These are phyloP conservation scores for Heterochromis multidens DNA, from an alignment of 2,113 vertebrate genomes.

Conservation along the genomic window DNA sequence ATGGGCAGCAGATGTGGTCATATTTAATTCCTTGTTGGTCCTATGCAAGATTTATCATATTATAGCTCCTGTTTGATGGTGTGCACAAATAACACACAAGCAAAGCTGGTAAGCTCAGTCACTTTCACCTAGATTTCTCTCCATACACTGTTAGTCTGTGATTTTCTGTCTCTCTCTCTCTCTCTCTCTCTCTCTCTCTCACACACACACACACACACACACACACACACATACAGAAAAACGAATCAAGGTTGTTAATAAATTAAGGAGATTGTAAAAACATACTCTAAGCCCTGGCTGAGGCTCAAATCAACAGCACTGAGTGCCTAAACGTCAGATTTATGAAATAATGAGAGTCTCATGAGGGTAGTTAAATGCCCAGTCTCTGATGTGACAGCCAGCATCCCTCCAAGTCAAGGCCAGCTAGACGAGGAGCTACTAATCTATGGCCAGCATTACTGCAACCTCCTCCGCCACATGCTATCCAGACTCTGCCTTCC, in stretches of 20 bases:
- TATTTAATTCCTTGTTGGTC: not conserved
- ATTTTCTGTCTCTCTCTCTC: not conserved
- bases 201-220: not conserved
- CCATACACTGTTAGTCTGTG: not conserved
- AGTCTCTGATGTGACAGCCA: conserved; percentile 57
- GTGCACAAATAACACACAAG: not conserved
- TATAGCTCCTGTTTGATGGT: not conserved
- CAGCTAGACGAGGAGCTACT: conserved; percentile 28
- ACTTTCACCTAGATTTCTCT: not conserved
- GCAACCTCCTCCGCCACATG: conserved; percentile 23
- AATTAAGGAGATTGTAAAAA: conserved; percentile 49
- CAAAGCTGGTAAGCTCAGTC: not conserved
- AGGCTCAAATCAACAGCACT: conserved; percentile 52
- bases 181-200: not conserved
- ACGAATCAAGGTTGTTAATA: conserved; percentile 51
- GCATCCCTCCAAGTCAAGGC: conserved; percentile 26
- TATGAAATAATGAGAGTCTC: conserved; percentile 68
- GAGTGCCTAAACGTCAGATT: conserved; percentile 47
- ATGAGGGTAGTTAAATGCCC: conserved; percentile 36
- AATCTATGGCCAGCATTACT: conserved; percentile 27
- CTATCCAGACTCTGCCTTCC: conserved; percentile 13
- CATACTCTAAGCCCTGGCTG: conserved; percentile 26
- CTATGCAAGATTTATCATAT: not conserved
- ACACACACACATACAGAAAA: not conserved
- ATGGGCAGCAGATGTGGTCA: conserved; percentile 11